A percentile compares a stretch with the other conserved stretches of the same genome.
These are phyloP conservation scores for Petrocephalus sullivani DNA, from an alignment of 2,797 vertebrate genomes.

Conservation along the genomic window DNA sequence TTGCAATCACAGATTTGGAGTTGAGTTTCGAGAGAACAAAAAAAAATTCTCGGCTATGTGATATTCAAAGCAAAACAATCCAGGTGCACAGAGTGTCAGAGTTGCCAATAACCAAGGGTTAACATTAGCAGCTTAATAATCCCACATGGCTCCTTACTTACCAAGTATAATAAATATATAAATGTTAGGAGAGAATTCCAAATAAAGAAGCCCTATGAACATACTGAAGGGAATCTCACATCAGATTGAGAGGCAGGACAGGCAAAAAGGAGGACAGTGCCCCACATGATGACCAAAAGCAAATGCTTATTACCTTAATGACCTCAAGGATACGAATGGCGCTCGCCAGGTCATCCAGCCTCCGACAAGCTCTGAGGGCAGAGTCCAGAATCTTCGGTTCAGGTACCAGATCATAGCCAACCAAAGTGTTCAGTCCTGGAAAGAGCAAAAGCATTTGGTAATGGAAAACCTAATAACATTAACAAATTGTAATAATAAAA, in stretches of 20 bases:
- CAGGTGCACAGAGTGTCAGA: neutral
- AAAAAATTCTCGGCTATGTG: neutral
- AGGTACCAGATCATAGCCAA: slow-evolving; percentile 89
- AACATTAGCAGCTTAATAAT: neutral
- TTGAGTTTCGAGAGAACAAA: neutral
- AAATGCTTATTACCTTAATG: slow-evolving; percentile 76
- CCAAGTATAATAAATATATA: neutral
- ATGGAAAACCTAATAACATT: neutral
- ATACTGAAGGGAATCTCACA: neutral
- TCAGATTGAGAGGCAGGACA: slow-evolving; percentile 68
- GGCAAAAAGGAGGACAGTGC: neutral
- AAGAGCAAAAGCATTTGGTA: slow-evolving; percentile 22
- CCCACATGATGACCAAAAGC: neutral
- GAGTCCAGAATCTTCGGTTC: slow-evolving; percentile 94
- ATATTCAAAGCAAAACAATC: neutral
- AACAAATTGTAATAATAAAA: neutral
- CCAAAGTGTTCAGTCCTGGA: slow-evolving; percentile 86
- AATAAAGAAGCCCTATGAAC: neutral
- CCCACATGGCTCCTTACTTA: neutral
- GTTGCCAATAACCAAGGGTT: neutral
- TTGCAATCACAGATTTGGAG: neutral
- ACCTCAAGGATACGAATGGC: slow-evolving; percentile 90
- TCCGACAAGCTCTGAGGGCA: slow-evolving; percentile 83
- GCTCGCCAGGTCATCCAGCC: slow-evolving; percentile 87
- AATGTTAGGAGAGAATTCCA: neutral